Base-by-base conservation (phyloP, 2,113 vertebrate genomes). In the Psittacula cyanocephala region DNA sequence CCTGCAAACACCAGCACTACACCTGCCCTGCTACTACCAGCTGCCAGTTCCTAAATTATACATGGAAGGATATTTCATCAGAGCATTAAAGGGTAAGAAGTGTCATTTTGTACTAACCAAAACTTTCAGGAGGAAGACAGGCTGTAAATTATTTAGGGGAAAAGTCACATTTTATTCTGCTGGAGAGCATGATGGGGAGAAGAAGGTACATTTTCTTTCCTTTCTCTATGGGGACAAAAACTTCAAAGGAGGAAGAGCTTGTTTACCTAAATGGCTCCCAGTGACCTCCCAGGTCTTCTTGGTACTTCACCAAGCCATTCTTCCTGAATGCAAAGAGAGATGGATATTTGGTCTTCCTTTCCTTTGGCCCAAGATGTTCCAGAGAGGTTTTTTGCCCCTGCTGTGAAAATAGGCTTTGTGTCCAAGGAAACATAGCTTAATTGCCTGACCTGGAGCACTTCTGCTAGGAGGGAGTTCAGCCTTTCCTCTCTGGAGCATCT, bases 141-240 rank as follows among this genome's bases (percentile, higher is more conserved):
- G 87, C 75, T 86, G 74, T 98, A 93, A 97, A 91, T 97, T 97
- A 97, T 97, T 98, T 94, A 97, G 89, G 43, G 60, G 13, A 72
- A 93, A 97, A 98, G 96, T 97, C 96, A 94, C 97, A 96, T 97
- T 97, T 97, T 97, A 96, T 98, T 97, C 91, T 97, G 79, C 71
- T 81, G 60, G 81, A 85, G 65, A 94, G 88, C 33, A 49, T 60
- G 94, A 97, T 82, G 60, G 78, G 53, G 20, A 63, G 79, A 95
- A 88, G 69, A 57, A 95, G 74, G 79, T 88, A 80, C n/a, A 20
- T 70, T 67, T 95, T 65, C 64, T 72, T 88, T 53, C 50, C 25
- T 74, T 20, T 88, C 50, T 81, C 74, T 67, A 17, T 29, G 50
- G 39, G 85, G 33, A 50, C 11, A 33, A 95, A 91, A 86, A 39